Evolutionary conservation across 2,113 vertebrate genomes (phyloP).

Genomic region (Platichthys flesus): DNA sequence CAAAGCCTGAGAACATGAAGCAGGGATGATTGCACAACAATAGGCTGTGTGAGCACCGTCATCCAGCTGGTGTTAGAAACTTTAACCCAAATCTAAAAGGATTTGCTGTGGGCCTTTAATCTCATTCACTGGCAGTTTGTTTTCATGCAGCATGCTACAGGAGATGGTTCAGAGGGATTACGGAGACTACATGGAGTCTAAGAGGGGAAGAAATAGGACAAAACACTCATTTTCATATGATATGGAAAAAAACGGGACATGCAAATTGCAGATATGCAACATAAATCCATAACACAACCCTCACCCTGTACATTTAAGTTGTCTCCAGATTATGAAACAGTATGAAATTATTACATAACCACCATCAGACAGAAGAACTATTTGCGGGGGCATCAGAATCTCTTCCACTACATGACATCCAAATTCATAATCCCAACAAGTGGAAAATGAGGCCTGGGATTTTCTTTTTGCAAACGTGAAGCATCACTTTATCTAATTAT

Average conservation of each 20-base stretch:
- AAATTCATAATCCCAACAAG: slow-evolving; percentile 28
- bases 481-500: slow-evolving; percentile 36
- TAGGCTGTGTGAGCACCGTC: slow-evolving; percentile 20
- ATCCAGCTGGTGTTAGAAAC: slow-evolving; percentile 36
- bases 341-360: not conserved
- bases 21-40: slow-evolving; percentile 55
- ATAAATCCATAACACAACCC: slow-evolving; percentile 9
- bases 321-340: not conserved
- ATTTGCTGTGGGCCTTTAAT: slow-evolving; percentile 60
- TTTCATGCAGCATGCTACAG: slow-evolving; percentile 45
- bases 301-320: not conserved
- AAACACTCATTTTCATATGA: slow-evolving; percentile 2
- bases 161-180: slow-evolving; percentile 52
- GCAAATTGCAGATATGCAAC: not conserved
- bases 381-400: slow-evolving; percentile 12
- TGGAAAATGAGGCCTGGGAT: slow-evolving; percentile 22
- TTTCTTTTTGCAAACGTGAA: slow-evolving; percentile 24
- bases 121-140: slow-evolving; percentile 48
- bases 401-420: slow-evolving; percentile 27
- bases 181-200: slow-evolving; percentile 14
- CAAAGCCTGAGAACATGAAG: slow-evolving; percentile 85
- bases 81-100: slow-evolving; percentile 63
- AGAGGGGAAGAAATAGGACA: slow-evolving; percentile 9
- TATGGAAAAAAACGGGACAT: not conserved
- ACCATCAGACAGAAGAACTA: not conserved